phyloP scores from a whole-genome alignment of 2,797 vertebrate genomes.

The Danio tinwini region DNA sequence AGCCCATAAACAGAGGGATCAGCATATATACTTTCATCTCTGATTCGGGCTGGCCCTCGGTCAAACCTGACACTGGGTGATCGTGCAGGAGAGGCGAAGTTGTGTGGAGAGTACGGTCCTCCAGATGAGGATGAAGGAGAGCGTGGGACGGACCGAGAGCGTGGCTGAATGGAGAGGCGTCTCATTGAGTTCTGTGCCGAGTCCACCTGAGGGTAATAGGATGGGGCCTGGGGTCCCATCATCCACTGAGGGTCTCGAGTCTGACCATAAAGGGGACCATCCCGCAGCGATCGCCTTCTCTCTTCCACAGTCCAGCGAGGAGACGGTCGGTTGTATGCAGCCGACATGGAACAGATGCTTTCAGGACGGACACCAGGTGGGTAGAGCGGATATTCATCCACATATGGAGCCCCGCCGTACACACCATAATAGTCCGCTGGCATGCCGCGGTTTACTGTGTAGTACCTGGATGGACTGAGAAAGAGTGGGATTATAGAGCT shows the following conservation, averaged over 20 bases:
- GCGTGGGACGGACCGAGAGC: constrained; percentile 89
- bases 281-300: constrained; percentile 85
- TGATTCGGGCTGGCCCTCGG: constrained; percentile 73
- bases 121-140: constrained; percentile 89
- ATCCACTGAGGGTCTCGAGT: constrained; percentile 59
- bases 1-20: constrained; percentile 86
- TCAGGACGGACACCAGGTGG: constrained; percentile 86
- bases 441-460: constrained; percentile 78
- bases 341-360: constrained; percentile 93
- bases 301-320: constrained; percentile 86
- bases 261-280: constrained; percentile 73
- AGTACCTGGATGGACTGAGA: constrained; percentile 85
- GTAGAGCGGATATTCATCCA: constrained; percentile 89
- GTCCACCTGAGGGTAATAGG: constrained; percentile 83
- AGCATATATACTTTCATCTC: constrained; percentile 84
- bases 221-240: constrained; percentile 65
- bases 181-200: constrained; percentile 81
- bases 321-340: constrained; percentile 80
- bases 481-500: neutral
- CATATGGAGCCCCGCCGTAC: constrained; percentile 82
- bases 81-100: constrained; percentile 86
- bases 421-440: constrained; percentile 82
- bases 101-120: constrained; percentile 83
- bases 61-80: constrained; percentile 87
- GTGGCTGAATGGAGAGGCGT: constrained; percentile 90